Evolutionary conservation across 2,113 vertebrate genomes (phyloP).

Genomic region (Phocoena phocoena): DNA sequence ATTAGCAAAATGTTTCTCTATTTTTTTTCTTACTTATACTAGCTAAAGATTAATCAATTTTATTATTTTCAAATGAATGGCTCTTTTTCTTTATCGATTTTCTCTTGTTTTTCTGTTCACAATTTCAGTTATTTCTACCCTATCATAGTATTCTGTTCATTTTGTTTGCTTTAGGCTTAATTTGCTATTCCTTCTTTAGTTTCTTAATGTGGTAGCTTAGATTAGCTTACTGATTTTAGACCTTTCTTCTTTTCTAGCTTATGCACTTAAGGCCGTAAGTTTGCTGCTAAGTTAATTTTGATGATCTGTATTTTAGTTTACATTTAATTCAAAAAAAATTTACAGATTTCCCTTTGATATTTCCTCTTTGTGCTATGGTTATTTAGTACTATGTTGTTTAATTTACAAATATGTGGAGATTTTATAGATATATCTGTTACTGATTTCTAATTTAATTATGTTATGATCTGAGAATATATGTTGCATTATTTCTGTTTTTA

Average conservation of each 20-base stretch:
- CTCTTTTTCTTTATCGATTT: background rate
- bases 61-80: slow-evolving; percentile 16
- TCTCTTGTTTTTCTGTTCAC: background rate
- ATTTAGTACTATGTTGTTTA: background rate
- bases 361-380: background rate
- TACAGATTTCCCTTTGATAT: background rate
- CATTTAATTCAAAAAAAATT: background rate
- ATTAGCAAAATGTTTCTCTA: background rate
- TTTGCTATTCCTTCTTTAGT: background rate
- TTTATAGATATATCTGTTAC: background rate
- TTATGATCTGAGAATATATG: background rate
- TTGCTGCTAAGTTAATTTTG: background rate
- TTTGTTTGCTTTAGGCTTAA: background rate
- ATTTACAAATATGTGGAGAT: background rate
- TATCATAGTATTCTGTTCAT: background rate
- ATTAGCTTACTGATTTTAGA: background rate
- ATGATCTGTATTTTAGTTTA: background rate
- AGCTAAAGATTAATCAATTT: background rate
- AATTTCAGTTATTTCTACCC: background rate
- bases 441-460: background rate
- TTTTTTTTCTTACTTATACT: background rate
- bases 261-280: background rate
- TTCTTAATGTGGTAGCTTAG: background rate
- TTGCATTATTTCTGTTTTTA: background rate
- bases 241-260: background rate